A percentile compares a stretch with the other conserved stretches of the same genome.
Conservation (phyloP, 2,888 invertebrate species). For the Lissonota sp. region DNA sequence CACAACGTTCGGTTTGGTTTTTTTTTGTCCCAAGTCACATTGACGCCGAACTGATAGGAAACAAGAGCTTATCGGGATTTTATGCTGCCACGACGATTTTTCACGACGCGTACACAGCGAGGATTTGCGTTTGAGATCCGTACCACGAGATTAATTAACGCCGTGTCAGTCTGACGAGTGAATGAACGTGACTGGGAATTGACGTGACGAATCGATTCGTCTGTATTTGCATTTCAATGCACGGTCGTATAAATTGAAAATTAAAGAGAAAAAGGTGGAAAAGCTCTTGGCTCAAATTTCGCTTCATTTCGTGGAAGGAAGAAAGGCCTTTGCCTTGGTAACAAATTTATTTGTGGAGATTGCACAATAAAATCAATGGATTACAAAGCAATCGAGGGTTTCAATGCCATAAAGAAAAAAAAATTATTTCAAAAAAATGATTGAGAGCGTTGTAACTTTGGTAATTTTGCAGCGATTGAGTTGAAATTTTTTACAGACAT, state of each 20-base stretch:
- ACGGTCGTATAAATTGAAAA: not conserved
- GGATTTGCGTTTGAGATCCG: slow-evolving; percentile 27
- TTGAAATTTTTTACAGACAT: too few relatives aligned
- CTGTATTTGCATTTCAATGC: slow-evolving; percentile 2
- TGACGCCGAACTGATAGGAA: not conserved
- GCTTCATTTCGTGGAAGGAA: too few relatives aligned
- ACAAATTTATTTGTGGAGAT: too few relatives aligned
- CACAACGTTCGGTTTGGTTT: not conserved
- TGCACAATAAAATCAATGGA: too few relatives aligned
- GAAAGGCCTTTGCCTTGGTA: too few relatives aligned
- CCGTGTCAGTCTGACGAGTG: slow-evolving; percentile 18
- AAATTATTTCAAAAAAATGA: too few relatives aligned
- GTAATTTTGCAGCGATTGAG: too few relatives aligned
- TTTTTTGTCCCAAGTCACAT: not conserved
- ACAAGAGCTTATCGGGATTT: slow-evolving; percentile 23
- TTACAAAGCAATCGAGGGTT: too few relatives aligned
- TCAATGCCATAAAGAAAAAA: too few relatives aligned
- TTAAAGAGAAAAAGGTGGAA: not conserved
- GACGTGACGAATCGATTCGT: not conserved
- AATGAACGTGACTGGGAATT: slow-evolving; percentile 29
- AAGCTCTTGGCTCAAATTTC: not conserved
- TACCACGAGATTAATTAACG: slow-evolving; percentile 41
- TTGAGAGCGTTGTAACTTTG: too few relatives aligned
- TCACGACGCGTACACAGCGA: not conserved
- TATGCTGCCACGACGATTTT: slow-evolving; percentile 10